Conservation (phyloP, 2,113 vertebrate genomes). For the pig (Sus scrofa) region T2T-Sscrofa CM000819.6:128063501-128064000, state of each 20-base stretch:
- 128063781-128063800: not conserved
- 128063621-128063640: slow-evolving; percentile 23
- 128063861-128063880: not conserved
- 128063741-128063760: not conserved
- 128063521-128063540: slow-evolving; percentile 48
- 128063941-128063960: slow-evolving; percentile 70
- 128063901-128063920: slow-evolving; percentile 48
- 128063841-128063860: slow-evolving; percentile 57
- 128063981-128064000: slow-evolving; percentile 75
- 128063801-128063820: not conserved
- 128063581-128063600: not conserved
- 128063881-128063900: slow-evolving; percentile 52
- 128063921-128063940: slow-evolving; percentile 64
- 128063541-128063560: not conserved
- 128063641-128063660: not conserved
- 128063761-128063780: not conserved
- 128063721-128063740: not conserved
- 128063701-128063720: not conserved
- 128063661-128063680: slow-evolving; percentile 15
- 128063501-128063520: slow-evolving; percentile 59
- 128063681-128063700: not conserved
- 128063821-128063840: slow-evolving; percentile 16
- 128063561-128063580: not conserved
- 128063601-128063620: not conserved
- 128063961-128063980: slow-evolving; percentile 36